A percentile compares a stretch with the other conserved stretches of the same genome.
These are phyloP conservation scores for Molorchus minor DNA, from an alignment of 2,888 invertebrate species.

Conservation along the genomic window DNA sequence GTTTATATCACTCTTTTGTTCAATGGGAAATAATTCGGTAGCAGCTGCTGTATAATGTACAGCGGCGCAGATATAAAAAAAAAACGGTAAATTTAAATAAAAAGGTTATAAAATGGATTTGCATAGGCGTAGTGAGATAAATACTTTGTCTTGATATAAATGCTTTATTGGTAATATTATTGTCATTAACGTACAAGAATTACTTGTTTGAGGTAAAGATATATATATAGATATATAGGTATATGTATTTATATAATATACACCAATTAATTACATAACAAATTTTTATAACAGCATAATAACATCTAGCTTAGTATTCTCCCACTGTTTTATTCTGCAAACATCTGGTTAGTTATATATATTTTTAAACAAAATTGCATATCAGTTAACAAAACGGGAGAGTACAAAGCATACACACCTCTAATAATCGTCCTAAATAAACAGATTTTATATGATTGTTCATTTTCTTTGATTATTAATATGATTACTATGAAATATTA, in stretches of 20 bases:
- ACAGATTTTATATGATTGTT: conserved; percentile 52
- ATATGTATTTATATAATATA: conserved; percentile 50
- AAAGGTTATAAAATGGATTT: too few relatives aligned
- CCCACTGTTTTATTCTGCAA: neutral
- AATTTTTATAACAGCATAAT: conserved; percentile 51
- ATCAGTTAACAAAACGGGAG: conserved; percentile 1
- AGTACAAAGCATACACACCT: neutral
- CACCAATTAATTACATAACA: conserved; percentile 56
- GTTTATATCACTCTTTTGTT: conserved; percentile 10
- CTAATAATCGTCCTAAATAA: conserved; percentile 48
- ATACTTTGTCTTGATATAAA: conserved; percentile 33
- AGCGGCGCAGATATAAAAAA: neutral
- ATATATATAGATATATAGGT: conserved; percentile 47
- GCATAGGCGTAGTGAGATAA: too few relatives aligned
- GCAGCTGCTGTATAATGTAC: conserved; percentile 9
- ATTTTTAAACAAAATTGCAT: conserved; percentile 28
- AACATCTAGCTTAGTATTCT: conserved; percentile 27
- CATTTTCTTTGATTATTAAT: conserved; percentile 42
- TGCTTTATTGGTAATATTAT: conserved; percentile 61
- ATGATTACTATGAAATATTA: conserved; percentile 32
- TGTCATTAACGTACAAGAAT: conserved; percentile 61
- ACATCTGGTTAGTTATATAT: neutral
- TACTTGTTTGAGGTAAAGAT: conserved; percentile 56
- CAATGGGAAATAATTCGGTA: conserved; percentile 18
- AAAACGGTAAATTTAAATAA: neutral